Evolutionary conservation across 2,888 invertebrate genomes (phyloP), one percentile per base, ranked within the genome.

Genomic region (Alviniconcha strummeri): DNA sequence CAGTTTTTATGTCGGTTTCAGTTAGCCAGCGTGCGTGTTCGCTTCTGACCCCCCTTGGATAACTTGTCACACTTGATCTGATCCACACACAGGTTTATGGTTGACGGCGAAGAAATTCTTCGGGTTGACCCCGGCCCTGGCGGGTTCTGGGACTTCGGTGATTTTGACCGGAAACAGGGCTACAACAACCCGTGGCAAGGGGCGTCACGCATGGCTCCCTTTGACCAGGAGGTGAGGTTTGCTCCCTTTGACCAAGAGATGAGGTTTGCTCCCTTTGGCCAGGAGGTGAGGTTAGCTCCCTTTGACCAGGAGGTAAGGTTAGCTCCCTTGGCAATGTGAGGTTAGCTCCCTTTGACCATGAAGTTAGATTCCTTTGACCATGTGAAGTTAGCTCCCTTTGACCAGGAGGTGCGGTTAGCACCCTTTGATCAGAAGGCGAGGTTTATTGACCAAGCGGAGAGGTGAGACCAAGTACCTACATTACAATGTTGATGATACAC

Each of bases 131-230:
- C 92, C 5, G 85, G 84, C 5, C 87, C 84, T 3, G 86, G 85
- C 64, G 96, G 96, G 4, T 96, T 96, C 93, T 96, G 96, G 96
- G 94, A 95, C 80, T 92, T 95, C 76, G 96, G 96, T 2, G 94
- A 94, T 0, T 95, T 96, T 64, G 91, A 90, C 88, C 93, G 86
- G 52, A 87, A 84, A 9, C 60, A 77, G 13, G 86, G 88, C 15
- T 85, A 90, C 54, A 90, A 90, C 79, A 94, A 94, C 84, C 91
- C 93, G 57, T 94, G 93, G 88, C 81, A 78, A 9, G 85, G 83
- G 5, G 87, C 84, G 15, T 79, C 85, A 15, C 89, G 88, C 77
- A 90, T 92, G 89, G 94, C 93, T 56, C 94, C 92, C 17, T 92
- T 91, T 86, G 90, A 89, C 85, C 88, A 89, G 87, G 87, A 89